Conservation (phyloP, 2,888 invertebrate species). For the Noctua janthina region DNA sequence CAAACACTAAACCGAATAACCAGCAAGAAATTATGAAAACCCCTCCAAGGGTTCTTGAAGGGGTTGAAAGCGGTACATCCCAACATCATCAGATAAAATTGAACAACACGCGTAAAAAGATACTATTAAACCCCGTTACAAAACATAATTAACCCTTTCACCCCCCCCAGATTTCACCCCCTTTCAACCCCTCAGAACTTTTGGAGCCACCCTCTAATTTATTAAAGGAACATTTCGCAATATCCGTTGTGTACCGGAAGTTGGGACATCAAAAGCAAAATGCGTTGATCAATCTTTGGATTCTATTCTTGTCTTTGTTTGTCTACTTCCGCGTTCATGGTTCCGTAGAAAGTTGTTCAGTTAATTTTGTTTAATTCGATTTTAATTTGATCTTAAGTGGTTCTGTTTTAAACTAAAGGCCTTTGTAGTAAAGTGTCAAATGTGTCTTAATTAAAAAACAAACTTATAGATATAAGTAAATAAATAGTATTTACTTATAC, state of each 20-base stretch:
- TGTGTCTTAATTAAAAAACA: background rate
- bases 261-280: conserved; percentile 65
- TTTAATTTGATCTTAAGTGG: conserved; percentile 26
- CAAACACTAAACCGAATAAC: conserved; percentile 13
- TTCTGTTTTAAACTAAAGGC: background rate
- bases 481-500: too few relatives aligned
- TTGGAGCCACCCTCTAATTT: conserved; percentile 65
- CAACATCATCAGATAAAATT: conserved; percentile 57
- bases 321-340: conserved; percentile 39
- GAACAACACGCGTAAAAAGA: conserved; percentile 64
- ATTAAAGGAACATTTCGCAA: conserved; percentile 70
- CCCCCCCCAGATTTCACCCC: conserved; percentile 46
- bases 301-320: conserved; percentile 61
- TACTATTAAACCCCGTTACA: conserved; percentile 63
- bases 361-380: conserved; percentile 35
- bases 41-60: background rate
- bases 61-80: conserved; percentile 30
- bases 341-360: conserved; percentile 37
- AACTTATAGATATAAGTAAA: too few relatives aligned
- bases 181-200: conserved; percentile 40
- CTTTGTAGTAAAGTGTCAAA: background rate
- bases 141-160: conserved; percentile 69
- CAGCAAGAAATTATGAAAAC: conserved; percentile 39
- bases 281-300: conserved; percentile 65
- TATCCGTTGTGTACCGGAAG: conserved; percentile 68